Evolutionary conservation across 1,140 invertebrate species (phyloP), one percentile per base, ranked within the genome.

Genomic region (Drosophila parvula): DNA sequence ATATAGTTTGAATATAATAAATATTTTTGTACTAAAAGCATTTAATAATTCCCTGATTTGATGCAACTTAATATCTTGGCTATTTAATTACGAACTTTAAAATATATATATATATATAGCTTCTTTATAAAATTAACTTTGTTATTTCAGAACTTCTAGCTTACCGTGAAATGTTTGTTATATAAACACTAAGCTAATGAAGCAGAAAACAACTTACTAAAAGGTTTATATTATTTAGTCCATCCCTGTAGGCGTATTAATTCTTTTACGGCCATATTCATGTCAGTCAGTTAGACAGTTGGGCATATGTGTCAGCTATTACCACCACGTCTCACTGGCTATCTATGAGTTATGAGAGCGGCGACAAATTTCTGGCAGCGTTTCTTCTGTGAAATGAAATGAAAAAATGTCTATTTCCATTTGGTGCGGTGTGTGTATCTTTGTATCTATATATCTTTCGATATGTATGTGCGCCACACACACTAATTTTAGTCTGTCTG

Each of bases 401-500:
- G 18, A 60, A 61, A 44, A 41, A 47, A 41, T 55, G 8, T 75
- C 62, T 76, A 58, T 67, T 60, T 77, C 41, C 41, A 56, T 67
- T 74, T 74, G 14, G 11, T n/a, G 40, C 32, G 48, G 30, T 57
- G 43, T 63, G 44, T 62, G 32, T 63, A 43, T 11, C 30, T 55
- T n/a, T 45, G 45, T 40, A 27, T 65, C 18, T 65, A 40, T 61
- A 40, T 34, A 56, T 71, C 14, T 79, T 50, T 71, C 44, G 43
- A 18, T 56, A 48, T 16, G 18, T 50, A 14, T 45, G 18, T 18
- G n/a, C 34, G 41, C 59, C 28, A 50, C 28, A 18, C 60, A 71
- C 55, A 81, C 75, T 86, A 86, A 88, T 79, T 88, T 86, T 88
- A 88, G 83, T 82, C 56, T 53, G 57, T 68, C 82, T 81, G 74